A percentile compares a stretch with the other conserved stretches of the same genome.
These are phyloP conservation scores for Clostera curtula DNA, from an alignment of 2,888 invertebrate genomes.

Conservation along the genomic window DNA sequence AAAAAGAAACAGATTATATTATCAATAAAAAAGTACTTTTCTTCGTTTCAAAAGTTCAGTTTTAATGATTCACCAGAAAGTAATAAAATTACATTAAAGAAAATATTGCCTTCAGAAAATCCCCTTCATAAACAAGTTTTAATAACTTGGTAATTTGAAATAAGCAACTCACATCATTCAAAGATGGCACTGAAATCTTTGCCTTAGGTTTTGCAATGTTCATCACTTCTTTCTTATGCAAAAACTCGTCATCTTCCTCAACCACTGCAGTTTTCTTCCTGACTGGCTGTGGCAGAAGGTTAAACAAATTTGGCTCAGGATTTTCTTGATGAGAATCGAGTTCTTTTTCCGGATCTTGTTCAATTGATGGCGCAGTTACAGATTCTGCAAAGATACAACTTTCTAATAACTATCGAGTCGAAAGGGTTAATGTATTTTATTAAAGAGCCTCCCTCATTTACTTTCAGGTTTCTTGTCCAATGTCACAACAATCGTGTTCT, in stretches of 20 bases:
- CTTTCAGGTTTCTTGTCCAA: slow-evolving; percentile 29
- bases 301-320: slow-evolving; percentile 41
- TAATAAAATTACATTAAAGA: too few relatives aligned
- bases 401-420: too few relatives aligned
- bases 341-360: slow-evolving; percentile 1
- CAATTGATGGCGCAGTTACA: slow-evolving; percentile 13
- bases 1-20: too few relatives aligned
- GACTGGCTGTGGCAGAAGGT: slow-evolving; percentile 68
- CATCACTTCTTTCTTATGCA: slow-evolving; percentile 72
- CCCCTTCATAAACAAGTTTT: too few relatives aligned
- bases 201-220: slow-evolving; percentile 64
- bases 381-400: too few relatives aligned
- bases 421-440: too few relatives aligned
- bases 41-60: too few relatives aligned
- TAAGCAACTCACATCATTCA: slow-evolving; percentile 72
- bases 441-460: too few relatives aligned
- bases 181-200: slow-evolving; percentile 80
- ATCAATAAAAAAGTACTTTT: too few relatives aligned
- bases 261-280: slow-evolving; percentile 36
- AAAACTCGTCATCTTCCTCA: slow-evolving; percentile 79
- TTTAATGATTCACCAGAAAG: too few relatives aligned
- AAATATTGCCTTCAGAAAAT: too few relatives aligned
- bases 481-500: slow-evolving; percentile 27
- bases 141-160: slow-evolving; percentile 1
- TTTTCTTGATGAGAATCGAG: slow-evolving; percentile 8